Conservation (phyloP, 2,888 invertebrate species). For the Heliconius sara region DNA sequence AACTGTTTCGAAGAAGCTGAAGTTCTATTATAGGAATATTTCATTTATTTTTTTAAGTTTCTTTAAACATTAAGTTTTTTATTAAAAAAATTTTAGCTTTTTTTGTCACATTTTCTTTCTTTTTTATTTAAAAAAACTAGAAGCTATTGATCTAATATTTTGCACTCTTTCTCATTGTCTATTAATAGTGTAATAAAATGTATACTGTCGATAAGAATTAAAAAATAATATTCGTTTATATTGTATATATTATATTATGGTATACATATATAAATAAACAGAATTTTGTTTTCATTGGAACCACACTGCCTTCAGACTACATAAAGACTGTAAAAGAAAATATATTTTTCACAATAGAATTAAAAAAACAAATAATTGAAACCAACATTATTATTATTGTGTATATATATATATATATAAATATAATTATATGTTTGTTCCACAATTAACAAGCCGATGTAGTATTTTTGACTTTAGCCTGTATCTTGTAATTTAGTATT, state of each 20-base stretch:
- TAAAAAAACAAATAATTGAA: neutral
- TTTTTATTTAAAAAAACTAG: neutral
- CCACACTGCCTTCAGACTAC: constrained; percentile 36
- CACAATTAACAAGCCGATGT: neutral
- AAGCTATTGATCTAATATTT: neutral
- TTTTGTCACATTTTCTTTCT: neutral
- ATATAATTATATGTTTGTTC: neutral
- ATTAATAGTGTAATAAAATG: neutral
- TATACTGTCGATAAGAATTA: neutral
- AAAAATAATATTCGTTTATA: neutral
- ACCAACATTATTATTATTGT: neutral
- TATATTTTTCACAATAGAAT: constrained; percentile 20
- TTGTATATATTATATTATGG: neutral
- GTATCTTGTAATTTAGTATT: neutral
- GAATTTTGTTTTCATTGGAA: constrained; percentile 24
- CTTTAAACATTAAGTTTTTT: neutral
- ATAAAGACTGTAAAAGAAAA: constrained; percentile 19
- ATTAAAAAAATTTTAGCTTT: neutral
- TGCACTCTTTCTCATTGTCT: neutral
- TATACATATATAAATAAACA: neutral
- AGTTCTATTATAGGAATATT: neutral
- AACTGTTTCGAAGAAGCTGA: neutral
- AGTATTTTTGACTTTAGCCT: constrained; percentile 9
- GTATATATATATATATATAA: constrained; percentile 11
- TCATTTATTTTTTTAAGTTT: neutral